These are phyloP conservation scores for Tinamus major DNA, from an alignment of 2,797 vertebrate species.

Conservation along the genomic window DNA sequence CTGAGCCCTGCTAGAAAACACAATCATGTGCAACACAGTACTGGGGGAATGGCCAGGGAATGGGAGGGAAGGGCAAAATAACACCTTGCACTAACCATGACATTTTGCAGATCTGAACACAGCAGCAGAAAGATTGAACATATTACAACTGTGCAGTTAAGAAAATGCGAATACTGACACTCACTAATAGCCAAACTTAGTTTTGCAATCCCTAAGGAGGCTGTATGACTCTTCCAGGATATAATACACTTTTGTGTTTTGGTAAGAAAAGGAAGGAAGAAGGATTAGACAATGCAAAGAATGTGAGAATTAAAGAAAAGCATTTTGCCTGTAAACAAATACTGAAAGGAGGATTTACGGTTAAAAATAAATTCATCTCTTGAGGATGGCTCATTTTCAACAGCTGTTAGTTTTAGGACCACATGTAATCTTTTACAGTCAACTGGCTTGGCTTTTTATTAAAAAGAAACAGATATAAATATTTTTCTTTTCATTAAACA, in stretches of 20 bases:
- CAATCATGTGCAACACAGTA: background rate
- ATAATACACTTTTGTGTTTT: conserved; percentile 43
- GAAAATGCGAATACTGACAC: background rate
- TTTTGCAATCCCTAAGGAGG: conserved; percentile 34
- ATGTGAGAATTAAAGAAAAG: conserved; percentile 64
- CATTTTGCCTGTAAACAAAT: conserved; percentile 56
- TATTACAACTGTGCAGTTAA: background rate
- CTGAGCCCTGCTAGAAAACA: background rate
- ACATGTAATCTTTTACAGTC: conserved; percentile 58
- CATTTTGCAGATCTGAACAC: background rate
- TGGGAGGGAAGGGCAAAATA: background rate
- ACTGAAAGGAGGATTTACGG: conserved; percentile 57
- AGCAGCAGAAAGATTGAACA: background rate
- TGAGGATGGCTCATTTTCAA: conserved; percentile 52
- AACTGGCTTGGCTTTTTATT: conserved; percentile 46
- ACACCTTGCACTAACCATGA: rapidly evolving
- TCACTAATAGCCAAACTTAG: conserved; percentile 23
- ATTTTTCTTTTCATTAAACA: conserved; percentile 73
- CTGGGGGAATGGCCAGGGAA: background rate
- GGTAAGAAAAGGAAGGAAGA: conserved; percentile 44
- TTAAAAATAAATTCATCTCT: conserved; percentile 59
- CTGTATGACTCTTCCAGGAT: conserved; percentile 26
- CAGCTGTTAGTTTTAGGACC: conserved; percentile 28
- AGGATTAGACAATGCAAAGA: conserved; percentile 65
- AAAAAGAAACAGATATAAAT: conserved; percentile 69